These are phyloP conservation scores for Zaprionus lachaisei DNA, from an alignment of 1,140 invertebrate species.

Conservation along the genomic window DNA sequence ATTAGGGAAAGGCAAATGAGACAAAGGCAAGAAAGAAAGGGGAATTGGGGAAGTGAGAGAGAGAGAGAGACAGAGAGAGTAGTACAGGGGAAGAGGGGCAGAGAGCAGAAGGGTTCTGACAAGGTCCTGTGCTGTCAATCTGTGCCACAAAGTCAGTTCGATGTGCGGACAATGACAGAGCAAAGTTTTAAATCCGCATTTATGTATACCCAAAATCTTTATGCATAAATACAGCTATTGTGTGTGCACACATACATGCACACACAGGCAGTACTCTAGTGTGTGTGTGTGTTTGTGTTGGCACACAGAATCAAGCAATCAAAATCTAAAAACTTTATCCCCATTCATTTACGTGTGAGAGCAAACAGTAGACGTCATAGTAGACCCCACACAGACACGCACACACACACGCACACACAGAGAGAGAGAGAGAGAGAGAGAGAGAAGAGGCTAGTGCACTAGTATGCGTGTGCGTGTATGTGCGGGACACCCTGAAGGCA, in stretches of 20 bases:
- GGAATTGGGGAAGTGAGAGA: not conserved
- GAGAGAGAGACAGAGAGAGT: too few species aligned
- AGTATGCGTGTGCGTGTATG: constrained; percentile 20
- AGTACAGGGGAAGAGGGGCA: too few species aligned
- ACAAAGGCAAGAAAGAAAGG: not conserved
- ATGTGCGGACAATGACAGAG: constrained; percentile 27
- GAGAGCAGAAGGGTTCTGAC: too few species aligned
- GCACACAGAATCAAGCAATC: constrained; percentile 82
- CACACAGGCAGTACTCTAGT: not conserved
- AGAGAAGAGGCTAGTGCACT: not conserved
- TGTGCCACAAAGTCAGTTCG: constrained; percentile 30
- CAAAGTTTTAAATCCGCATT: constrained; percentile 43
- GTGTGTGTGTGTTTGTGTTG: constrained; percentile 44
- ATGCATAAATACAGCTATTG: constrained; percentile 26
- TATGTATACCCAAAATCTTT: constrained; percentile 34
- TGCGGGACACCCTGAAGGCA: constrained; percentile 63
- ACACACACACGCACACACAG: constrained; percentile 1
- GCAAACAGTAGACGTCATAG: constrained; percentile 55
- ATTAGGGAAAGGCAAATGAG: not conserved
- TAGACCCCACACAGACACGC: constrained; percentile 34
- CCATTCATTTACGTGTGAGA: constrained; percentile 57
- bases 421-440: not conserved
- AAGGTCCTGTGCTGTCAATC: not conserved
- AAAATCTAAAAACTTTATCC: constrained; percentile 80
- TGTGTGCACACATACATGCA: not conserved